phyloP scores from a whole-genome alignment of 2,888 invertebrate species.

The Entomobrya multifasciata region DNA sequence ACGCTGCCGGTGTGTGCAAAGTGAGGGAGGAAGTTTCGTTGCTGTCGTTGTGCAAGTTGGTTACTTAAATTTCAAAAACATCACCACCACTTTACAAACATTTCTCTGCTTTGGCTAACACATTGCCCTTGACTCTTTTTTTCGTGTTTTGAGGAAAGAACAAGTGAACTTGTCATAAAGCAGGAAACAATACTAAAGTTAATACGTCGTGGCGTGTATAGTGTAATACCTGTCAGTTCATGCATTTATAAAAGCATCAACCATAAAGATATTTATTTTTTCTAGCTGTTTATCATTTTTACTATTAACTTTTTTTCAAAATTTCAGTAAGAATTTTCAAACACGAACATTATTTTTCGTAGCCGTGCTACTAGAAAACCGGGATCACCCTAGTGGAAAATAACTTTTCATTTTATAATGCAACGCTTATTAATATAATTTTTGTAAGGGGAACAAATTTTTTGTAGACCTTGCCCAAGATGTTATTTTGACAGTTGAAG shows the following conservation, averaged over 20 bases:
- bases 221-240: slow-evolving; percentile 22
- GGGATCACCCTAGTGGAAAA: slow-evolving; percentile 59
- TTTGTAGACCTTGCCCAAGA: no score
- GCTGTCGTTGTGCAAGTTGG: slow-evolving; percentile 5
- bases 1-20: slow-evolving; percentile 19
- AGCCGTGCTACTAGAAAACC: not conserved
- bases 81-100: not conserved
- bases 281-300: slow-evolving; percentile 28
- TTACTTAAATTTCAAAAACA: not conserved
- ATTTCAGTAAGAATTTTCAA: not conserved
- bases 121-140: slow-evolving; percentile 35
- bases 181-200: not conserved
- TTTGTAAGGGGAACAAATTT: slow-evolving; percentile 12
- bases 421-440: not conserved
- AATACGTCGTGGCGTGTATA: slow-evolving; percentile 18
- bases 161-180: not conserved
- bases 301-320: not conserved
- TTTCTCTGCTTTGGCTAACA: slow-evolving; percentile 1
- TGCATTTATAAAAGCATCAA: slow-evolving; percentile 27
- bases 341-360: not conserved
- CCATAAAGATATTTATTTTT: slow-evolving; percentile 21
- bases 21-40: slow-evolving; percentile 48
- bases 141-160: slow-evolving; percentile 22
- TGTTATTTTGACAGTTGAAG: slow-evolving; percentile 10
- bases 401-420: slow-evolving; percentile 57